These are phyloP conservation scores for Urosaurus nigricauda DNA, from an alignment of 2,797 vertebrate species.

Conservation along the genomic window DNA sequence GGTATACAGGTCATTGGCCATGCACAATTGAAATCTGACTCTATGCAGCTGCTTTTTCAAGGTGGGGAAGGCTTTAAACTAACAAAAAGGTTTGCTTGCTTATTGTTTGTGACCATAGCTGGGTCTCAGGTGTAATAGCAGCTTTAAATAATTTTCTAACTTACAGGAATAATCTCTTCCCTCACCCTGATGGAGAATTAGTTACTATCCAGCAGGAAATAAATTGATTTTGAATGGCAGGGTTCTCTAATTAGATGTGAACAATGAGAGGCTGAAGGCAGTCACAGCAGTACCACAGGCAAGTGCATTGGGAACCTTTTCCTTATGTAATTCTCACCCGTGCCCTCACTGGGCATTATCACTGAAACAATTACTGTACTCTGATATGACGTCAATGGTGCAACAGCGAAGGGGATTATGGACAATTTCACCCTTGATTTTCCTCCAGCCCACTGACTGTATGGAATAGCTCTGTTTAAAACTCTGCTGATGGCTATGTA, in stretches of 20 bases:
- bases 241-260: conserved; percentile 76
- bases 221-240: conserved; percentile 75
- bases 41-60: too few species aligned
- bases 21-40: too few species aligned
- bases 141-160: conserved; percentile 62
- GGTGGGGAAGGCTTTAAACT: background rate
- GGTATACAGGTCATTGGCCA: background rate
- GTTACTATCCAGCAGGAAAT: conserved; percentile 75
- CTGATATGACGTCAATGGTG: conserved; percentile 2
- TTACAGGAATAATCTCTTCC: conserved; percentile 64
- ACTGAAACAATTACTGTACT: conserved; percentile 64
- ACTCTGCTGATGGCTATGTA: conserved; percentile 37
- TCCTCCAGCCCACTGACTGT: conserved; percentile 47
- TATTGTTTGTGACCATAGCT: conserved; percentile 14
- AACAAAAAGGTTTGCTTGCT: background rate
- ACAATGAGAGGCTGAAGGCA: conserved; percentile 68
- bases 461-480: conserved; percentile 42
- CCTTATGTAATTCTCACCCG: conserved; percentile 55
- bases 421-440: conserved; percentile 54
- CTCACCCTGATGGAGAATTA: conserved; percentile 65
- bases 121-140: conserved; percentile 21
- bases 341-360: conserved; percentile 47
- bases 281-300: conserved; percentile 56
- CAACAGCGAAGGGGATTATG: conserved; percentile 25
- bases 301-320: conserved; percentile 54